Conservation (phyloP, 2,113 vertebrate genomes). For the Thalassarche chlororhynchos region DNA sequence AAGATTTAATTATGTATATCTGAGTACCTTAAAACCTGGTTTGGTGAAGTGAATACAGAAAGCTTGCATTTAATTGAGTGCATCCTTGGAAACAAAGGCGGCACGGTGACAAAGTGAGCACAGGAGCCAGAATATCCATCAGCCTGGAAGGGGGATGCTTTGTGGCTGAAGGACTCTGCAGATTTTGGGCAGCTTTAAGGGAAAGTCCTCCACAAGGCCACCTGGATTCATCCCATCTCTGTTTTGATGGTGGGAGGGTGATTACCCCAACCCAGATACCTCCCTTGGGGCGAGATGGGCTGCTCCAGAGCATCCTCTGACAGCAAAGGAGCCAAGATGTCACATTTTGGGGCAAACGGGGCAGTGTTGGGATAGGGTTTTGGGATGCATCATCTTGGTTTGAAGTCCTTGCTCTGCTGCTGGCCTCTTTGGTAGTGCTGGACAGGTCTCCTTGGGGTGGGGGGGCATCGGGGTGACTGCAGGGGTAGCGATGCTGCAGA, state of each 20-base stretch:
- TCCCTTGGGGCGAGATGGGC: rapidly evolving
- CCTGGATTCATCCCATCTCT: not conserved
- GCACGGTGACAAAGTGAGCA: rapidly evolving
- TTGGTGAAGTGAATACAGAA: not conserved
- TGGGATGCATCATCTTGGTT: not conserved
- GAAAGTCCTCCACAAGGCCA: not conserved
- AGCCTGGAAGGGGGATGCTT: not conserved
- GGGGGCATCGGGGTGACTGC: rapidly evolving
- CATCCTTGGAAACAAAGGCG: not conserved
- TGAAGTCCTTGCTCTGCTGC: not conserved
- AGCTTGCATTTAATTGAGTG: not conserved
- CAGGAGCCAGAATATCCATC: not conserved
- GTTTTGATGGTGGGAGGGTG: rapidly evolving
- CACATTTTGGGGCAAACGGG: not conserved
- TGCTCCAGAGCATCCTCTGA: not conserved
- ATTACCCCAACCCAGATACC: not conserved
- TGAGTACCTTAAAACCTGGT: not conserved
- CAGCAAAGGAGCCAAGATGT: not conserved
- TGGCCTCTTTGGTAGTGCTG: not conserved
- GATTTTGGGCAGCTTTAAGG: not conserved
- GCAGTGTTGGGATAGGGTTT: not conserved
- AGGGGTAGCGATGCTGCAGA: not conserved
- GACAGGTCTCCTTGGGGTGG: not conserved
- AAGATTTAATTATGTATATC: not conserved
- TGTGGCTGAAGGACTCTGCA: not conserved